A percentile compares a stretch with the other conserved stretches of the same genome.
Conservation (phyloP, 2,888 invertebrate species). For the Escarpia spicata region DNA sequence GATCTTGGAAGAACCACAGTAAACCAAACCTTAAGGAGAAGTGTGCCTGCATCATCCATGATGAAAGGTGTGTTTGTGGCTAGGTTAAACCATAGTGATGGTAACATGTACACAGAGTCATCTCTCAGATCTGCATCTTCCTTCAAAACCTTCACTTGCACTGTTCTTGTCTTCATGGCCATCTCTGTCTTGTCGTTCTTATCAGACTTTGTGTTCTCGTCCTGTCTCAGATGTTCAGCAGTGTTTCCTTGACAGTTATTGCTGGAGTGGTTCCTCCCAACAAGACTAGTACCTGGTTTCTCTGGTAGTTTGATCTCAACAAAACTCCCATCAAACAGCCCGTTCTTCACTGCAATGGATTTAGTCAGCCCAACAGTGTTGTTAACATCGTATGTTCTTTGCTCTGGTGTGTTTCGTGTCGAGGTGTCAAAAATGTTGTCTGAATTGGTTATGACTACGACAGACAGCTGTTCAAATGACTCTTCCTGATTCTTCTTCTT, state of each 20-base stretch:
- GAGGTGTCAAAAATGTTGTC: not conserved
- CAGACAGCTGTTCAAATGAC: not conserved
- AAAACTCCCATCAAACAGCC: constrained; percentile 16
- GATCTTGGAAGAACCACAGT: not conserved
- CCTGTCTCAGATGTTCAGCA: not conserved
- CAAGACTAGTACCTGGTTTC: not conserved
- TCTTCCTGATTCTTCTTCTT: constrained; percentile 13
- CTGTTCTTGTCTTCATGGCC: not conserved
- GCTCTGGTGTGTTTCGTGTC: not conserved
- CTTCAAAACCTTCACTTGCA: constrained; percentile 14
- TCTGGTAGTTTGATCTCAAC: not conserved
- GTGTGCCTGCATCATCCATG: not conserved
- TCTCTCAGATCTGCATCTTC: not conserved
- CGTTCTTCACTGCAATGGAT: not conserved
- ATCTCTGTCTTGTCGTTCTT: not conserved
- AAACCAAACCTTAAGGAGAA: not conserved
- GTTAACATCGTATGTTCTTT: not conserved
- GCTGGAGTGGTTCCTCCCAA: not conserved
- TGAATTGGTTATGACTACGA: not conserved
- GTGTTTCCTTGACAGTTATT: not conserved
- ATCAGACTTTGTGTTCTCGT: not conserved
- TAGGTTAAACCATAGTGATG: constrained; percentile 17
- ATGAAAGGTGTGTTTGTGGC: not conserved
- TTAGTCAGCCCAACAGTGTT: not conserved
- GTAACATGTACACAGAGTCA: not conserved